These are phyloP conservation scores for Panurus biarmicus DNA, from an alignment of 2,113 vertebrate genomes.

Conservation along the genomic window DNA sequence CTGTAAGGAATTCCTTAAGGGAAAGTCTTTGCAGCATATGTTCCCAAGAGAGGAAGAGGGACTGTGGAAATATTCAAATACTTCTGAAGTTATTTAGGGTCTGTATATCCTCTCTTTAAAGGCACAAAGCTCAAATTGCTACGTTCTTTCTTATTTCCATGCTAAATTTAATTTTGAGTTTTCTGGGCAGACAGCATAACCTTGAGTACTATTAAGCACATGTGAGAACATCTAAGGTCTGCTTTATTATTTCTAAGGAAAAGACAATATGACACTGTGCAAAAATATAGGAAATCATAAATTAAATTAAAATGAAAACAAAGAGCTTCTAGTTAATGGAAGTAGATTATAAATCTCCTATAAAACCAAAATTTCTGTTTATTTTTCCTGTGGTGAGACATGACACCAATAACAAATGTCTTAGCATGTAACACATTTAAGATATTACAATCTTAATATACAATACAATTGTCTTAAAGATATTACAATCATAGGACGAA, in stretches of 20 bases:
- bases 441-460: neutral
- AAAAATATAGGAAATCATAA: neutral
- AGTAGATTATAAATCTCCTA: neutral
- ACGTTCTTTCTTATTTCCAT: neutral
- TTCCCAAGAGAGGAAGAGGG: neutral
- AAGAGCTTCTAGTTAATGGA: neutral
- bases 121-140: neutral
- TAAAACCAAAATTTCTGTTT: neutral
- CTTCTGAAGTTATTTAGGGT: neutral
- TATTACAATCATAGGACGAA: neutral
- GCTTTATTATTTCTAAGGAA: neutral
- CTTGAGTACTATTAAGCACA: neutral
- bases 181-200: neutral
- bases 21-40: neutral
- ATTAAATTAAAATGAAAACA: neutral
- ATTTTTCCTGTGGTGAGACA: neutral
- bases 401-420: neutral
- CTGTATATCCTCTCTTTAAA: neutral
- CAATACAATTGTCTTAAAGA: neutral
- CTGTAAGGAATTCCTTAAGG: neutral
- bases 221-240: neutral
- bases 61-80: slow-evolving; percentile 15
- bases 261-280: neutral
- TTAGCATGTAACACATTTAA: neutral
- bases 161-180: neutral